Conservation (phyloP, 2,888 invertebrate genomes). For the Geotrupes spiniger region DNA sequence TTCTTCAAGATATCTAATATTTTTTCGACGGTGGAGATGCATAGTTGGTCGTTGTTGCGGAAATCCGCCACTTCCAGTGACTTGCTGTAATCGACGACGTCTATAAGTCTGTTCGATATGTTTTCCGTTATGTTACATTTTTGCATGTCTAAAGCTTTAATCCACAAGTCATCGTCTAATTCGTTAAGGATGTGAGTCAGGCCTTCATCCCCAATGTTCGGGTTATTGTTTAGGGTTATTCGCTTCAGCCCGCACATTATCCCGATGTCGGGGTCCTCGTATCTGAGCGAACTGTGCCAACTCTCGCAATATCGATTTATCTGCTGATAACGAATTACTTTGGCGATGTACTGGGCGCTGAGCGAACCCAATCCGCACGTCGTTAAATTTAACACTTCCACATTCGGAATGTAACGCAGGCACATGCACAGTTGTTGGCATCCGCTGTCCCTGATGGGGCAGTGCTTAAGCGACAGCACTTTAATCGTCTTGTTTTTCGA, state of each 20-base stretch:
- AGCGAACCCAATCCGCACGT: constrained; percentile 64
- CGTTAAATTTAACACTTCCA: constrained; percentile 66
- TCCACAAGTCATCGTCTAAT: constrained; percentile 75
- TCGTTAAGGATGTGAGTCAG: constrained; percentile 61
- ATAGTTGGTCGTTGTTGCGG: constrained; percentile 55
- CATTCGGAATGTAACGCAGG: constrained; percentile 64
- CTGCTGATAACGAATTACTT: constrained; percentile 59
- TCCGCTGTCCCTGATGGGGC: constrained; percentile 68
- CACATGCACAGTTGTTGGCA: constrained; percentile 69
- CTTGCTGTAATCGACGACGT: constrained; percentile 62
- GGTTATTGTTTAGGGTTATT: constrained; percentile 68
- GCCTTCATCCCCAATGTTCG: constrained; percentile 64
- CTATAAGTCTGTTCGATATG: constrained; percentile 56
- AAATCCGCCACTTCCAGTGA: constrained; percentile 69
- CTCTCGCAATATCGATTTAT: constrained; percentile 71
- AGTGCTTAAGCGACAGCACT: constrained; percentile 65
- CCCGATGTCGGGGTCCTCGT: constrained; percentile 69
- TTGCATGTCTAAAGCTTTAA: constrained; percentile 75
- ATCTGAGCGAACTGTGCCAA: constrained; percentile 79
- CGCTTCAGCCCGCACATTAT: constrained; percentile 70
- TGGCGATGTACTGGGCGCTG: constrained; percentile 64
- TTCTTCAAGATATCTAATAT: constrained; percentile 42
- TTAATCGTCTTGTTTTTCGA: constrained; percentile 63
- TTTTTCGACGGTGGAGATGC: constrained; percentile 37
- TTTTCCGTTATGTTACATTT: constrained; percentile 69